Conservation (phyloP, 2,113 vertebrate genomes). For the Sclerurus mexicanus region DNA sequence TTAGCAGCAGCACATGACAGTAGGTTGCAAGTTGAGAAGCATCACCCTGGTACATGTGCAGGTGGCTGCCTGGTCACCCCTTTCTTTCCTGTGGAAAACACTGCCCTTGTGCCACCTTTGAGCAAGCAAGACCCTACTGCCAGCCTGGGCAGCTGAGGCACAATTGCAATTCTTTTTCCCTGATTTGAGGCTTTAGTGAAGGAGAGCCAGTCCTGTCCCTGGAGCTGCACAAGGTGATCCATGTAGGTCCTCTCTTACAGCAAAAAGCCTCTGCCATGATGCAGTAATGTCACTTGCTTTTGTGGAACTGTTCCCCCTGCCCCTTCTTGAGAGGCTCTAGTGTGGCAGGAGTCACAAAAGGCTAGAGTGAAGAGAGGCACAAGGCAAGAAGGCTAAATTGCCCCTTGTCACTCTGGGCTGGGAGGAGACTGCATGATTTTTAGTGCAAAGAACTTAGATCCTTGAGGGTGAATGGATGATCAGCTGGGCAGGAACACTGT, state of each 20-base stretch:
- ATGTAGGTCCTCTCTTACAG: not conserved
- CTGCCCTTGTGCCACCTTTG: not conserved
- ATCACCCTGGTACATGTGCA: not conserved
- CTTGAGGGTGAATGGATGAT: not conserved
- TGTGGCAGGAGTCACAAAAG: not conserved
- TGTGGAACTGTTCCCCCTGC: not conserved
- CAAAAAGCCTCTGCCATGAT: not conserved
- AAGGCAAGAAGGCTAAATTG: not conserved
- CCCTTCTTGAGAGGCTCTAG: not conserved
- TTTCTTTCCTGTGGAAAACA: not conserved
- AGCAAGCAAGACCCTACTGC: not conserved
- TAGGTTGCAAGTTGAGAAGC: not conserved
- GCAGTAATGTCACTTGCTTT: not conserved
- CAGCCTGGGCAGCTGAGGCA: not conserved
- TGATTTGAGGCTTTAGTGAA: not conserved
- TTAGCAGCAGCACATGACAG: not conserved
- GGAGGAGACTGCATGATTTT: not conserved
- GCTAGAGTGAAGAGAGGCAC: not conserved
- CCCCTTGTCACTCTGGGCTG: not conserved
- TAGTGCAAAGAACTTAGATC: not conserved
- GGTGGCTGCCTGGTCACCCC: not conserved
- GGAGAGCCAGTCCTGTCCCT: not conserved
- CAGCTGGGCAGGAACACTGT: not conserved
- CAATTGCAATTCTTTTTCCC: not conserved
- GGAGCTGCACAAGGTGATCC: not conserved